A percentile compares a stretch with the other conserved stretches of the same genome.
phyloP scores from a whole-genome alignment of 2,888 invertebrate genomes.

The Endomychus coccineus region DNA sequence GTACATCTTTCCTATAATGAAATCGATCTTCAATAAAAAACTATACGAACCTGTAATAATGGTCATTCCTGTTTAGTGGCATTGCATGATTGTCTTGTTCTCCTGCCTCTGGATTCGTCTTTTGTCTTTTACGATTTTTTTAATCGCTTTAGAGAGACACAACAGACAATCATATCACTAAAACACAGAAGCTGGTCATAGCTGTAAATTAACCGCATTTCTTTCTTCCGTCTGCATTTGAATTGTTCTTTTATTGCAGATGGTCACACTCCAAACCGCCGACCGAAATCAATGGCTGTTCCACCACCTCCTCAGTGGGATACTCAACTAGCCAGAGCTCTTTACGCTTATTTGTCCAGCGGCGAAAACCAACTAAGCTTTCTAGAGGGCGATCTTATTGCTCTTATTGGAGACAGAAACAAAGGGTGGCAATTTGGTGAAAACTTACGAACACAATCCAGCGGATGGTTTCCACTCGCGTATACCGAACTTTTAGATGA shows the following conservation, averaged over 20 bases:
- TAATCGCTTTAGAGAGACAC: too few species aligned
- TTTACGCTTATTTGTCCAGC: conserved; percentile 84
- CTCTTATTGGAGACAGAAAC: conserved; percentile 80
- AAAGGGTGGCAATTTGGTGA: conserved; percentile 98
- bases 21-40: too few species aligned
- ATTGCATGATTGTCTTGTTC: too few species aligned
- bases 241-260: conserved; percentile 18
- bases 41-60: too few species aligned
- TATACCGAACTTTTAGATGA: conserved; percentile 78
- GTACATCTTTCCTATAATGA: too few species aligned
- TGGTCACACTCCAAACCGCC: conserved; percentile 41
- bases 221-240: not conserved
- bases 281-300: conserved; percentile 61
- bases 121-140: too few species aligned
- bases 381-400: conserved; percentile 82
- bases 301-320: conserved; percentile 54
- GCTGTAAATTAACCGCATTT: too few species aligned
- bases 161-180: too few species aligned
- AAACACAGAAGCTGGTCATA: too few species aligned
- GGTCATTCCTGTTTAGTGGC: too few species aligned
- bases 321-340: conserved; percentile 71
- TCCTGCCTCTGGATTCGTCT: too few species aligned
- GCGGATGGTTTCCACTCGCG: conserved; percentile 94
- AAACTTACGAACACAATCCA: conserved; percentile 81
- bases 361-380: conserved; percentile 90